Evolutionary conservation across 2,797 vertebrate species (phyloP).

Genomic region (Anguilla marmorata): DNA sequence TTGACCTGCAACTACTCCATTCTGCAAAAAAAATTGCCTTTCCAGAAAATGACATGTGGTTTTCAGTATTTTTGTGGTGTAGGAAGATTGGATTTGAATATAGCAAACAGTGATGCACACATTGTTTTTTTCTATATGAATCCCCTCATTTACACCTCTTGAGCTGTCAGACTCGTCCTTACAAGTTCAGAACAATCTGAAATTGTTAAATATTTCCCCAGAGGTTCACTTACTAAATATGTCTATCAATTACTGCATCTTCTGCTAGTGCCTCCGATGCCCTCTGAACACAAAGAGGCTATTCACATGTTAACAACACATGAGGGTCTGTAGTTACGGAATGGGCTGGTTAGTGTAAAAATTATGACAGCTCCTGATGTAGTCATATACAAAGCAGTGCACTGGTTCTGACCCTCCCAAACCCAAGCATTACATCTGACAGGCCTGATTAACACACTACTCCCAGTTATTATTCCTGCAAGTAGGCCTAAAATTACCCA

Average conservation of each 20-base stretch:
- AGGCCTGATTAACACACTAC: constrained; percentile 30
- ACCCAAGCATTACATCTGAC: constrained; percentile 33
- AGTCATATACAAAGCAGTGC: constrained; percentile 21
- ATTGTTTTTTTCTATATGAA: not conserved
- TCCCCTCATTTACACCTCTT: constrained; percentile 8
- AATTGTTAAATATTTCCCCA: not conserved
- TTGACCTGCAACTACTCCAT: not conserved
- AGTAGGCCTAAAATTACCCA: constrained; percentile 32
- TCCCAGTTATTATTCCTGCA: constrained; percentile 32
- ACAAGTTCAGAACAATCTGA: constrained; percentile 7
- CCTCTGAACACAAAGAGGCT: constrained; percentile 18
- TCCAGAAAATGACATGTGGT: too few species aligned
- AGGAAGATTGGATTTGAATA: not conserved
- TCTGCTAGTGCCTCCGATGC: constrained; percentile 10
- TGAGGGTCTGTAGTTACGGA: constrained; percentile 23
- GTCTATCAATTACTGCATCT: constrained; percentile 30
- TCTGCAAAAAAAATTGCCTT: too few species aligned
- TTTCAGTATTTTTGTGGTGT: not conserved
- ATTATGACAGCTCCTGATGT: constrained; percentile 28
- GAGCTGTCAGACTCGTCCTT: constrained; percentile 2
- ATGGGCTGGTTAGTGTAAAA: constrained; percentile 35
- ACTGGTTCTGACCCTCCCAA: constrained; percentile 16
- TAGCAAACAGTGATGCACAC: not conserved
- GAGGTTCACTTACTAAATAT: constrained; percentile 11
- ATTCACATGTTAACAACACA: constrained; percentile 29